Percentiles rank a stretch among this genome's conserved stretches.
Conservation (phyloP, 2,797 vertebrate species). For the Cichlasoma orientale region DNA sequence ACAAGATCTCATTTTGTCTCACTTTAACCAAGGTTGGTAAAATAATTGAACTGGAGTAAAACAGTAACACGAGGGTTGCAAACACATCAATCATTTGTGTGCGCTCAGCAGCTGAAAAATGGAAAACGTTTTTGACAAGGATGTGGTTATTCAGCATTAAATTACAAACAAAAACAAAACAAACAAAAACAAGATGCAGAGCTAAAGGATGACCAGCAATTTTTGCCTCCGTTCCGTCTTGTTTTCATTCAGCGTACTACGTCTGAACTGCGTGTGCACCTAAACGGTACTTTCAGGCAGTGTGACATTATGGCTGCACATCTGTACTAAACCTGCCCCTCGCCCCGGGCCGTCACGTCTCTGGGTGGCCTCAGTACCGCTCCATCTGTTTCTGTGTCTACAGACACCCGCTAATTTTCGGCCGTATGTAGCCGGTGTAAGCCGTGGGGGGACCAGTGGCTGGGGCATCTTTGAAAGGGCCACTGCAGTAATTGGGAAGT, state of each 20-base stretch:
- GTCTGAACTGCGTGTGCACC: conserved; percentile 49
- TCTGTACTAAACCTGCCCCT: conserved; percentile 55
- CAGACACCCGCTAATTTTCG: conserved; percentile 85
- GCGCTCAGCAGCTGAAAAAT: neutral
- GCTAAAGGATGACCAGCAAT: accelerated
- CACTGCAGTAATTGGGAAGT: conserved; percentile 78
- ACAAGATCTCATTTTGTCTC: neutral
- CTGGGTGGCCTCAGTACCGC: conserved; percentile 71
- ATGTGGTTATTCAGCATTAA: neutral
- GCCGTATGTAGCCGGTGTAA: conserved; percentile 67
- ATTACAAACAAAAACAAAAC: neutral
- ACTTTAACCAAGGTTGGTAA: too few relatives aligned
- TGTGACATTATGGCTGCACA: conserved; percentile 63
- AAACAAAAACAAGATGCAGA: neutral
- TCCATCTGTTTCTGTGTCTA: conserved; percentile 68
- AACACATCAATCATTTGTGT: neutral
- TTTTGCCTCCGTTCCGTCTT: neutral
- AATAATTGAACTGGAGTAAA: too few relatives aligned
- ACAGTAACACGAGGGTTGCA: neutral
- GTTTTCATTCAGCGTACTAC: conserved; percentile 17
- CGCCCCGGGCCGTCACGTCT: conserved; percentile 27
- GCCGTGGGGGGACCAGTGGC: conserved; percentile 46
- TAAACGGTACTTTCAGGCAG: conserved; percentile 26
- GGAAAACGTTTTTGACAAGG: too few relatives aligned
- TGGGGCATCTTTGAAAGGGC: conserved; percentile 47